Evolutionary conservation across 2,113 vertebrate species (phyloP), one percentile per base, ranked within the genome.

Genomic region (Theristicus caerulescens): DNA sequence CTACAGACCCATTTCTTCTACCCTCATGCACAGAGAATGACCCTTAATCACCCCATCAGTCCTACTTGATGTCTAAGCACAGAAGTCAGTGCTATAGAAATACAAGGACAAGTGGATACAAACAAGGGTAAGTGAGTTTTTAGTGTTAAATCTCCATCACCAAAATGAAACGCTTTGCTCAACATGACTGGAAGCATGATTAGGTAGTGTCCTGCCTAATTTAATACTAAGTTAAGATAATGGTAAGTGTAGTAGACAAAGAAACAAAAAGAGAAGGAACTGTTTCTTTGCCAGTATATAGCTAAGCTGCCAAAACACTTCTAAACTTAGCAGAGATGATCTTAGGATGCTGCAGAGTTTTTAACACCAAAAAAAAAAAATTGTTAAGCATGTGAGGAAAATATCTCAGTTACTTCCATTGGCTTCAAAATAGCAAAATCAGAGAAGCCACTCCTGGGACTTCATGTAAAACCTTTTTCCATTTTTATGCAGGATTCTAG

Each of bases 51-150:
- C 47, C 47, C 66, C 93, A 42, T 83, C 58, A 69, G 61, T 88
- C 51, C 92, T 73, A 58, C 36, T 14, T 70, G 22, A 61, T 73
- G 74, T 73, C 74, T 90, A 79, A 80, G 54, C 66, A 66, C 62
- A 44, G 57, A 82, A 79, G 29, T 47, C 20, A 27, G 58, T 54
- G 52, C 86, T 85, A 54, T 9, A 85, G 66, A 72, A 92, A 87
- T 40, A 80, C 61, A 96, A 94, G 62, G 81, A 82, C 82, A 93
- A 86, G 82, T 51, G 62, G 58, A 51, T 80, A 82, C 22, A 54
- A 70, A 93, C 42, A 95, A 87, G 55, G 72, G 36, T 78, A 57
- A 91, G 58, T 61, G 74, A 76, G 9, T n/a, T 93, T 95, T 94
- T 54, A 66, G 52, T 42, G 44, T 72, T 62, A 69, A 32, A 46